Base-by-base conservation (phyloP, 2,797 vertebrate species). In the Danionella dracula region DNA sequence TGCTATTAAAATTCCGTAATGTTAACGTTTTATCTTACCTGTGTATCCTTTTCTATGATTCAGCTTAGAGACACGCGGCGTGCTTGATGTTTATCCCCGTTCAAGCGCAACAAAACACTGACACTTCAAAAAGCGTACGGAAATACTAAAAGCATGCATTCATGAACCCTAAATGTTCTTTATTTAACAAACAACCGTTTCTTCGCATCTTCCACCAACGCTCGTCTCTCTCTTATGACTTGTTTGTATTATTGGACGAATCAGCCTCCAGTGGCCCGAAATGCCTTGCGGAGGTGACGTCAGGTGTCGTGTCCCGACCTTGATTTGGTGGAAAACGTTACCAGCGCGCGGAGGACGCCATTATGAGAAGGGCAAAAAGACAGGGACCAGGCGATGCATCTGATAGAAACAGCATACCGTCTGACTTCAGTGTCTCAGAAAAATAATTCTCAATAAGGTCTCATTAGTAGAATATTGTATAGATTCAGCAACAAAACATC, bases 211-310 rank as follows among this genome's bases (percentile, higher is more conserved):
- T 59, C 60, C 8, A 31, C 42, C 31, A 29, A 11, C 56, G 23
- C 53, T 49, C 37, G 57, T 27, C 48, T 35, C 31, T n/a, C n/a
- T 63, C 76, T 53, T 20, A 56, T 58, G 65, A 58, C 60, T 72
- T 66, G 75, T 80, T 76, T 72, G 66, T 75, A 61, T 79, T 73
- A 76, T 72, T 61, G 75, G 78, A 71, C 82, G 41, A 77, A 72
- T 76, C 63, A 68, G 37, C 54, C 76, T 71, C 63, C 59, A 57
- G 41, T 31, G 58, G 58, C 76, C 64, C 61, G 76, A 48, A 79
- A 75, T 73, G 78, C 42, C 68, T 76, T 58, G 77, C 88, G 86
- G 85, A 84, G 84, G 45, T 88, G 84, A 89, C 87, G 83, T 74
- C 77, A 83, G 27, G 1, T 32, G n/a, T 27, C 23, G 6, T n/a